A percentile compares a stretch with the other conserved stretches of the same genome.
These are phyloP conservation scores for Otocyon megalotis DNA, from an alignment of 2,113 vertebrate genomes.

Conservation along the genomic window DNA sequence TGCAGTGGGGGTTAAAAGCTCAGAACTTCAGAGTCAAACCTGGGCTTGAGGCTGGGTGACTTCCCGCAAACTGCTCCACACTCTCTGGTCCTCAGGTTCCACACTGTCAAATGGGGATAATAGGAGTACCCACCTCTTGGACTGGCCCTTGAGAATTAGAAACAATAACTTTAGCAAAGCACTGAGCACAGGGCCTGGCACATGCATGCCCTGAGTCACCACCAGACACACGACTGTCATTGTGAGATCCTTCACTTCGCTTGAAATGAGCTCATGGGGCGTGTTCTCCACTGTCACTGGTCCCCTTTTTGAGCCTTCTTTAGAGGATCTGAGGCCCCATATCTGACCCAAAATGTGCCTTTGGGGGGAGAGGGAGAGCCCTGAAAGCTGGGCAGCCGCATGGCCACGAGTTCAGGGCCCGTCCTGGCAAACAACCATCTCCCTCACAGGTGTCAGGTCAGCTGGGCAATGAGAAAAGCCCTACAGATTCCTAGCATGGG, in stretches of 20 bases:
- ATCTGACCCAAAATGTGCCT: background rate
- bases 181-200: background rate
- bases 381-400: background rate
- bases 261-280: background rate
- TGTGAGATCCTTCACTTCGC: background rate
- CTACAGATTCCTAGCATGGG: background rate
- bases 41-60: background rate
- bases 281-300: background rate
- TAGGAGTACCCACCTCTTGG: background rate
- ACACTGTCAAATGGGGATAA: background rate
- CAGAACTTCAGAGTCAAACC: background rate
- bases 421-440: no score
- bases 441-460: background rate
- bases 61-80: background rate
- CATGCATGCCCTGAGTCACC: background rate
- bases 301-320: background rate
- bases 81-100: background rate
- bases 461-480: background rate
- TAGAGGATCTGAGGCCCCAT: no score
- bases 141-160: background rate
- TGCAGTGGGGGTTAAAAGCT: background rate
- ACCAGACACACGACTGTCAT: background rate
- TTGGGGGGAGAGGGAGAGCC: background rate
- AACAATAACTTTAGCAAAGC: background rate
- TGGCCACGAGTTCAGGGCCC: background rate